A percentile compares a stretch with the other conserved stretches of the same genome.
Conservation (phyloP, 2,797 vertebrate genomes). For the Setipinna tenuifilis region DNA sequence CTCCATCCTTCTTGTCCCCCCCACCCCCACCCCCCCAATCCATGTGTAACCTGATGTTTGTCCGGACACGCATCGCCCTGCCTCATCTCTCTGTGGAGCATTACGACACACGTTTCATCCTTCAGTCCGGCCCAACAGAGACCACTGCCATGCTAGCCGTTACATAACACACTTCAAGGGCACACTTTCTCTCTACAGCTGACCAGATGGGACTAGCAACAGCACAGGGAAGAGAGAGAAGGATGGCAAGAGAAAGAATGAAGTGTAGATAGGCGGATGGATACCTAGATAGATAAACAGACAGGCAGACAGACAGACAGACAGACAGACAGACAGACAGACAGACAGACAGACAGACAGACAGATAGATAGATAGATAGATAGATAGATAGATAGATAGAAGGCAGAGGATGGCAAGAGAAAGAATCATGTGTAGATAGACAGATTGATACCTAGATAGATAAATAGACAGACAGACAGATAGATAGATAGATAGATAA, state of each 20-base stretch:
- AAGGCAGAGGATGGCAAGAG: background rate
- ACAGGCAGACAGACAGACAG: background rate
- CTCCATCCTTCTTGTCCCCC: background rate
- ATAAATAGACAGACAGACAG: background rate
- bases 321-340: background rate
- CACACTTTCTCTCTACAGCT: slow-evolving; percentile 34
- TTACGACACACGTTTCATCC: slow-evolving; percentile 51
- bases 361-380: background rate
- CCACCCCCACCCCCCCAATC: too few relatives aligned
- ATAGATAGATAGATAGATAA: background rate
- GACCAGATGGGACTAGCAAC: slow-evolving; percentile 16
- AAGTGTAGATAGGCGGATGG: background rate
- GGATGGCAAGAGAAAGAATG: background rate
- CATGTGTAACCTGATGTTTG: background rate
- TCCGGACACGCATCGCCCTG: background rate
- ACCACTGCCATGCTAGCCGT: slow-evolving; percentile 41
- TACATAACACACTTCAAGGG: slow-evolving; percentile 55
- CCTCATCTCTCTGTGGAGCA: slow-evolving; percentile 30
- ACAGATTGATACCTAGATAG: background rate
- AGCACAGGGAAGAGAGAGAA: background rate
- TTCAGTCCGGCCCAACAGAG: background rate
- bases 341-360: background rate
- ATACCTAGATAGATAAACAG: too few relatives aligned
- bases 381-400: background rate
- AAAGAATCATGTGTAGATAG: background rate